A percentile compares a stretch with the other conserved stretches of the same genome.
Conservation (phyloP, 2,113 vertebrate genomes). For the Centropus unirufus region DNA sequence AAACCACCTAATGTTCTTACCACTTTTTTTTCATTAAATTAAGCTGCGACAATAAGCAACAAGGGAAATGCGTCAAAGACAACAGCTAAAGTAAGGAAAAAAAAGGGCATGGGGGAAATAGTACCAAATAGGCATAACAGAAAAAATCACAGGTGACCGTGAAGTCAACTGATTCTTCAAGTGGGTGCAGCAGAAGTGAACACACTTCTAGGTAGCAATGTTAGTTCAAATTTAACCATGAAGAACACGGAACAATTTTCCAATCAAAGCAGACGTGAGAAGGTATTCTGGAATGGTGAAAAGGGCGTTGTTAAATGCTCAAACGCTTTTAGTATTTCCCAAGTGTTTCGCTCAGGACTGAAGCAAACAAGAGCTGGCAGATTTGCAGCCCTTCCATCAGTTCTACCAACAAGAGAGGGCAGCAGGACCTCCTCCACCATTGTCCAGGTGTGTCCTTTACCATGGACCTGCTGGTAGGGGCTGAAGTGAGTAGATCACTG, state of each 20-base stretch:
- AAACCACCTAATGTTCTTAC: neutral
- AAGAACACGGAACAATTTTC: neutral
- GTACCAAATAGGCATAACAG: neutral
- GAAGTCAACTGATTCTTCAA: neutral
- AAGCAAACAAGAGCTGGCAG: neutral
- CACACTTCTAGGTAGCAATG: neutral
- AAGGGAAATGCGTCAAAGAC: neutral
- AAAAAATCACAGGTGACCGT: neutral
- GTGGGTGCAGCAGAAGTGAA: neutral
- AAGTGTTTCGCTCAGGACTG: neutral
- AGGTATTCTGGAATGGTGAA: neutral
- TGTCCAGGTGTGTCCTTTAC: accelerated
- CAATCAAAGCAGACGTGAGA: neutral
- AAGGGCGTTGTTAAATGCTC: neutral
- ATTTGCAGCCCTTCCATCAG: neutral
- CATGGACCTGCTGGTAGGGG: neutral
- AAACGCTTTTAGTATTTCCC: neutral
- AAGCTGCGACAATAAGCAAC: neutral
- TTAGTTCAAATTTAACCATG: neutral
- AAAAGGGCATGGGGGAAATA: neutral
- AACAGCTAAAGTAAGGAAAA: neutral
- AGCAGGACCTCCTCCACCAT: neutral
- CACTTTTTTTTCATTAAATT: neutral
- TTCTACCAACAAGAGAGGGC: neutral
- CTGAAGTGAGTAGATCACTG: neutral